Evolutionary conservation across 1,140 invertebrate species (phyloP), one percentile per base, ranked within the genome.

Genomic region (Pissodes strobi): DNA sequence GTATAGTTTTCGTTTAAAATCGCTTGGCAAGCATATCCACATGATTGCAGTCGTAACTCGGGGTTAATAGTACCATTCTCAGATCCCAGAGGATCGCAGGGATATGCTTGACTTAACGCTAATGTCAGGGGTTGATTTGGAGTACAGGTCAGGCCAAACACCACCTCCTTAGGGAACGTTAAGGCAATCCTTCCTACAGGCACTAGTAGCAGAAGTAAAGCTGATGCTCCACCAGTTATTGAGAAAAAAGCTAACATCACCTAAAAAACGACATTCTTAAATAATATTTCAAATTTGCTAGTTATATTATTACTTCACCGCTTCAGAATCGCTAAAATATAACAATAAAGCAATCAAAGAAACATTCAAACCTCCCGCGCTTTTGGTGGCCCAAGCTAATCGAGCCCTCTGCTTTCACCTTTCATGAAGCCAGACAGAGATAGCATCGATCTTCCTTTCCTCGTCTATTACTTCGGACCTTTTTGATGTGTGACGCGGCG

Each of bases 151-250:
- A 85, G 69, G 18, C 84, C 77, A 58, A 90, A 79, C 39, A 86
- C 81, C n/a, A 86, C 79, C 10, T 79, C 76, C 1, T 84, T 76
- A 5, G 88, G 88, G 69, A 85, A 87, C 6, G 82, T 81, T 5
- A 89, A 76, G 1, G 81, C 87, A 53, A 88, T 80, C 64, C 88
- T 81, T n/a, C 88, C 89, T 1, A 88, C 83, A 1, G 89, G 89
- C 4, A 91, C 87, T 12, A 86, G 76, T 8, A 91, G 79, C 46
- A 91, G 77, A 3, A 90, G 75, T 18, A 91, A 78, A 0, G 88
- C 86, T 12, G 87, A 86, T 0, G 77, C 77, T 9, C 89, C 89
- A 19, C 88, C 88, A 17, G 88, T 72, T 10, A 82, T 82, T 34
- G 88, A 90, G 51, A 89, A 87, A 23, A 89, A 62, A 10, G 88